Evolutionary conservation across 1,140 invertebrate genomes (phyloP).

Genomic region (Potamilus streckersoni): DNA sequence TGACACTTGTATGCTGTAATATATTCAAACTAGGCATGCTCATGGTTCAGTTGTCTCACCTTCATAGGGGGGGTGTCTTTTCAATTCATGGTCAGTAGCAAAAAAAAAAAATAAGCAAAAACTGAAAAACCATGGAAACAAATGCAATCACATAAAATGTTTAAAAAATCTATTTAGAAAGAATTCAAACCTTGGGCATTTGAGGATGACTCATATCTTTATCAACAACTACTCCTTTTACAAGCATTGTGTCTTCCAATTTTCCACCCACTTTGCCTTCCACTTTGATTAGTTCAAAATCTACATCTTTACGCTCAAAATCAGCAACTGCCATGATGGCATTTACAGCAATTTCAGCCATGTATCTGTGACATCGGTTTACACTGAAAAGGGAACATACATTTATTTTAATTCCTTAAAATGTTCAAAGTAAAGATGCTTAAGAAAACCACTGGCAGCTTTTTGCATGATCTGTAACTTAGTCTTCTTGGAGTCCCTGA

Average conservation of each 20-base stretch:
- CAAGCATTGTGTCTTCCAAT: slow-evolving; percentile 96
- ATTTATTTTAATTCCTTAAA: no score
- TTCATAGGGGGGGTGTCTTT: no score
- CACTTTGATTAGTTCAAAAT: slow-evolving; percentile 99
- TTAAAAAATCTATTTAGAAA: background rate
- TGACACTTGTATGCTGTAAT: no score
- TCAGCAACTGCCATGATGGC: slow-evolving; percentile 95
- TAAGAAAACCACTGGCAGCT: no score
- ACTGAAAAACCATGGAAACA: no score
- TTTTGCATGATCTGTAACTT: no score
- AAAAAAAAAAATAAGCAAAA: no score
- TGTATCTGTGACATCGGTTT: slow-evolving; percentile 84
- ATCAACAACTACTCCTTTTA: slow-evolving; percentile 97
- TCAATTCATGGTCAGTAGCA: no score
- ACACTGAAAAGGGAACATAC: slow-evolving; percentile 56
- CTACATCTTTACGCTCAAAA: slow-evolving; percentile 93
- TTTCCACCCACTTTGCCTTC: slow-evolving; percentile 98
- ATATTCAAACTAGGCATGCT: no score
- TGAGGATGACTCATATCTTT: slow-evolving; percentile 99
- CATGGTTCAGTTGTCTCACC: no score
- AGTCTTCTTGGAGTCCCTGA: no score
- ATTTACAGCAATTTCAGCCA: slow-evolving; percentile 99
- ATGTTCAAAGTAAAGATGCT: no score
- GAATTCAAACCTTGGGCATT: slow-evolving; percentile 89
- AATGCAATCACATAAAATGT: background rate